These are phyloP conservation scores for Malacoctenus gilli DNA, from an alignment of 2,797 vertebrate species.

Conservation along the genomic window DNA sequence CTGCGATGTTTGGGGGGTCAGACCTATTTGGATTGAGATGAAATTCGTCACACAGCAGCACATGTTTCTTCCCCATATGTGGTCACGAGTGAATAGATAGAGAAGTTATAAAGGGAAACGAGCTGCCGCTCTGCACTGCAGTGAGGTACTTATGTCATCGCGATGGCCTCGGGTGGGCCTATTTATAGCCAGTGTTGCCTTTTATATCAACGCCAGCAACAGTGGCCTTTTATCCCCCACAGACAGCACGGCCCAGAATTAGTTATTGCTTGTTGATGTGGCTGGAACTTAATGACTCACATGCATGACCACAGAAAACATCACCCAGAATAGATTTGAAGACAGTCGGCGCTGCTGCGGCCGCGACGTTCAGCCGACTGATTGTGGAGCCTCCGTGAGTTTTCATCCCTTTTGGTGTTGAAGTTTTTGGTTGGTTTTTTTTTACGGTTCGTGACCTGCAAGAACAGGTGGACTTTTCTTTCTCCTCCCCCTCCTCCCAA, in stretches of 20 bases:
- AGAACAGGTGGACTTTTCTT: slow-evolving; percentile 1
- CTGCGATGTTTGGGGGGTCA: slow-evolving; percentile 4
- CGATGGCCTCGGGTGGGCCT: slow-evolving; percentile 53
- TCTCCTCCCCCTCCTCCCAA: neutral
- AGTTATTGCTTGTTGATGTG: slow-evolving; percentile 56
- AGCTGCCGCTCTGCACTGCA: slow-evolving; percentile 44
- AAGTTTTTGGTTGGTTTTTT: no score
- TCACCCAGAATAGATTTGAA: slow-evolving; percentile 41
- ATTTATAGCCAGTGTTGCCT: slow-evolving; percentile 75
- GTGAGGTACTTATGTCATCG: slow-evolving; percentile 71
- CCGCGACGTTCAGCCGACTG: slow-evolving; percentile 5
- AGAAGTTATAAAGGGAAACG: slow-evolving; percentile 67
- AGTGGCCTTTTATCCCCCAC: slow-evolving; percentile 57
- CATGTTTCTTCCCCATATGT: slow-evolving; percentile 53
- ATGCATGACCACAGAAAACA: slow-evolving; percentile 40
- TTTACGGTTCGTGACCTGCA: slow-evolving; percentile 7
- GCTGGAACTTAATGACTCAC: slow-evolving; percentile 50
- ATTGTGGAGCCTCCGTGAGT: neutral
- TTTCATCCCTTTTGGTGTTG: neutral
- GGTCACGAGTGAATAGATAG: slow-evolving; percentile 62
- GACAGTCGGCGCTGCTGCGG: neutral
- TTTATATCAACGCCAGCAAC: slow-evolving; percentile 71
- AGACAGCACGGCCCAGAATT: slow-evolving; percentile 47
- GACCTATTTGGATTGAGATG: slow-evolving; percentile 40
- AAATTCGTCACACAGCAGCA: slow-evolving; percentile 36